Evolutionary conservation across 1,140 invertebrate species (phyloP).

Genomic region (Mylabris phalerata): DNA sequence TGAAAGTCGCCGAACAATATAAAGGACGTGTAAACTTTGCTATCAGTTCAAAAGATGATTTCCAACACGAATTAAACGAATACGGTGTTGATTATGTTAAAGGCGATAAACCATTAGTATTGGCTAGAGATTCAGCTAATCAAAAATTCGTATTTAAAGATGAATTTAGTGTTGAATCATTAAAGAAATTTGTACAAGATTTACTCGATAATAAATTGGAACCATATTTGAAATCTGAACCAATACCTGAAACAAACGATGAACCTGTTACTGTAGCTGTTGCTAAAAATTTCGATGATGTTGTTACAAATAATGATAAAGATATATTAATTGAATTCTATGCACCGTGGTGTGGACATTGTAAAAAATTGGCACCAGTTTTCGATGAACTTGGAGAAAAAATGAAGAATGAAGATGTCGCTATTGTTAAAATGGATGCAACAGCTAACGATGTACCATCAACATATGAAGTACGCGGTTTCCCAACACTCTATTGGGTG

Average conservation of each 20-base stretch:
- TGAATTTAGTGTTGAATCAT: constrained; percentile 85
- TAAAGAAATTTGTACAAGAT: constrained; percentile 85
- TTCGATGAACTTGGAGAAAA: constrained; percentile 93
- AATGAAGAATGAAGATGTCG: constrained; percentile 82
- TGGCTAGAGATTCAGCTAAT: constrained; percentile 72
- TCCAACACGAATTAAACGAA: constrained; percentile 89
- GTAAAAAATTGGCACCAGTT: constrained; percentile 89
- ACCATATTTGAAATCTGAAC: constrained; percentile 93
- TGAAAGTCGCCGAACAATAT: constrained; percentile 87
- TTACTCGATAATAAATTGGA: constrained; percentile 77
- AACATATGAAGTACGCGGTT: constrained; percentile 89
- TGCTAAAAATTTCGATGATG: constrained; percentile 93
- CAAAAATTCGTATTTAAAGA: constrained; percentile 87
- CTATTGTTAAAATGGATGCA: constrained; percentile 96
- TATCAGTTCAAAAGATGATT: constrained; percentile 85
- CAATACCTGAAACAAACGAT: constrained; percentile 80
- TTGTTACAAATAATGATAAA: constrained; percentile 85
- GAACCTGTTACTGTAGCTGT: constrained; percentile 87
- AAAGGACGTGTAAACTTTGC: constrained; percentile 76
- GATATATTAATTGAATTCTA: constrained; percentile 98
- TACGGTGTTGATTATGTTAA: constrained; percentile 84
- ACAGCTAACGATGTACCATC: constrained; percentile 96
- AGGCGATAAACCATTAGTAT: constrained; percentile 83
- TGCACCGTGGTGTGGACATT: constrained; percentile 98
- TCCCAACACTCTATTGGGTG: constrained; percentile 96